Percentiles rank a stretch among this genome's conserved stretches.
phyloP scores from a whole-genome alignment of 2,113 vertebrate species.

The Scytalopus superciliaris region DNA sequence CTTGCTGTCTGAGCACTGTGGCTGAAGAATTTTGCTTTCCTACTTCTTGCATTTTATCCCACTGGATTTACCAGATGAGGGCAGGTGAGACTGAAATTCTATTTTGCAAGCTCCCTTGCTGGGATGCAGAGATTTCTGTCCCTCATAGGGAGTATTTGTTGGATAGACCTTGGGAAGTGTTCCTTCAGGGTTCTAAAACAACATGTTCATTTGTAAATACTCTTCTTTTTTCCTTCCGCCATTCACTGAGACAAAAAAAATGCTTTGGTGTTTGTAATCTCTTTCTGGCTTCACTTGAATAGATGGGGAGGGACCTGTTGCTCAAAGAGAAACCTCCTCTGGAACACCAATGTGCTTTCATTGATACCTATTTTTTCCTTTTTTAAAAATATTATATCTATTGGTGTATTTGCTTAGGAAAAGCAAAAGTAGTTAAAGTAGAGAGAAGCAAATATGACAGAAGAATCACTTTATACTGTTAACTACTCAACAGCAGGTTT shows the following conservation, averaged over 20 bases:
- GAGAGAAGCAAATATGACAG: background rate
- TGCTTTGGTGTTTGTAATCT: background rate
- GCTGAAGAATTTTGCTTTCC: background rate
- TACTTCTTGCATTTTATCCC: background rate
- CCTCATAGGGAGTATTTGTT: background rate
- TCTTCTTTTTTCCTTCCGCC: background rate
- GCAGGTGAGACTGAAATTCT: background rate
- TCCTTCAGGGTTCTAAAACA: background rate
- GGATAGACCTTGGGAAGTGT: background rate
- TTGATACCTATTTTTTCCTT: background rate
- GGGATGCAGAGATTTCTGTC: background rate
- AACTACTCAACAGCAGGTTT: background rate
- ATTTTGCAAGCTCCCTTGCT: background rate
- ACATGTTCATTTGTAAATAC: background rate
- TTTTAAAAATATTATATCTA: background rate
- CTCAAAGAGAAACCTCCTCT: background rate
- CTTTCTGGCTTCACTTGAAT: background rate
- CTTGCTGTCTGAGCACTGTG: background rate
- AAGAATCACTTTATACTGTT: background rate
- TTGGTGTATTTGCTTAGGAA: background rate
- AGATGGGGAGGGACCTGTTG: background rate
- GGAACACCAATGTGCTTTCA: background rate
- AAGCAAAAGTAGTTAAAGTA: background rate
- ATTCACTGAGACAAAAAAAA: background rate
- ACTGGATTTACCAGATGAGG: background rate